phyloP scores from a whole-genome alignment of 2,888 invertebrate genomes.

The Rhopalosiphum nymphaeae region DNA sequence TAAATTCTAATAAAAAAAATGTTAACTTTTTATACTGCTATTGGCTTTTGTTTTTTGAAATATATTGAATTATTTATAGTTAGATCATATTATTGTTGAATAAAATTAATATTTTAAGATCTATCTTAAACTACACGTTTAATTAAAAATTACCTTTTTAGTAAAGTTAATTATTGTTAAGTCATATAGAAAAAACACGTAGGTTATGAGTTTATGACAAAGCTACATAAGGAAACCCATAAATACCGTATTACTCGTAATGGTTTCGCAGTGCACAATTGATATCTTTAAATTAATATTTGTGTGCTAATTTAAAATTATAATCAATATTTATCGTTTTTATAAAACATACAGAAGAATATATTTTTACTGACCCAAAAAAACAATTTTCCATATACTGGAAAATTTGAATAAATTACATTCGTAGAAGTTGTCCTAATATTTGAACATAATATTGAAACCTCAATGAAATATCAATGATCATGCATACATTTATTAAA shows the following conservation, averaged over 20 bases:
- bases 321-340: not conserved
- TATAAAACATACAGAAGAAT: not conserved
- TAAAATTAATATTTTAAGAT: not conserved
- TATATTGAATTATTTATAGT: not conserved
- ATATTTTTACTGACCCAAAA: not conserved
- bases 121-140: not conserved
- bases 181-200: not conserved
- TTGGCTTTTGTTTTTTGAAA: not conserved
- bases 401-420: not conserved
- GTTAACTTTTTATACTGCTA: not conserved
- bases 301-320: not conserved
- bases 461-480: not conserved
- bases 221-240: not conserved
- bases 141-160: not conserved
- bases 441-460: not conserved
- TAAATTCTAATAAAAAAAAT: not conserved
- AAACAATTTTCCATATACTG: not conserved
- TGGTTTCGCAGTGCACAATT: not conserved
- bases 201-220: not conserved
- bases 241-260: not conserved
- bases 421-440: not conserved
- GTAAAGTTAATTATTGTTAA: not conserved
- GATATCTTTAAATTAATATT: not conserved
- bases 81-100: not conserved
- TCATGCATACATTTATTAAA: not conserved